Base-by-base conservation (phyloP, 2,113 vertebrate species). In the Notechis scutatus region DNA sequence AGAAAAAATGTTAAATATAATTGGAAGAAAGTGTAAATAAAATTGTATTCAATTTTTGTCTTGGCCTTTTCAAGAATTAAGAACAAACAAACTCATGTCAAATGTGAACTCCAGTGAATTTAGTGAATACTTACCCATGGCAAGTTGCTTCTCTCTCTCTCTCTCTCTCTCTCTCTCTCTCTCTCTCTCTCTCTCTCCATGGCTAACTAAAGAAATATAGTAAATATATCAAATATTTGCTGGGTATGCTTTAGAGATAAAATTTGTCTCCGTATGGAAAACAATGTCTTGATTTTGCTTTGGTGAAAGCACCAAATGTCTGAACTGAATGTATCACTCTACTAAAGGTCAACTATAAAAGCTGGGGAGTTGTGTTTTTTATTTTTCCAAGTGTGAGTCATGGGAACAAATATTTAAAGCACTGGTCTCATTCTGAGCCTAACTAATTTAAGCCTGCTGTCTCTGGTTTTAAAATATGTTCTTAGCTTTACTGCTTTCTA, bases 351-450 rank as follows among this genome's bases (percentile, higher is more conserved):
- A 91, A 52, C 85, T 96, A 91, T 94, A 95, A 92, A 95, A 94
- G 74, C 89, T 50, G 69, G 74, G n/a, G 34, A 81, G 34, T 39
- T 81, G 34, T 3, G 1, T 39, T 39, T 39, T 39, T 21, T 55
- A 89, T 81, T 91, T 64, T 39, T 64, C 90, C 87, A 94, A 69
- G 93, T 91, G 92, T 96, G 94, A 96, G 92, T 96, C 97, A 96
- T 96, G 94, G 95, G 96, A 97, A 96, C 95, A 96, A 94, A 92
- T 93, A 95, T 92, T 95, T 93, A 89, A 93, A 94, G 94, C 93
- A 86, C 93, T 88, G 90, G 93, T 88, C 57, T 92, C 93, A 91
- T 95, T 95, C 94, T 92, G 54, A 95, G 94, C 91, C 20, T 45
- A 95, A 94, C 95, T 96, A 96, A 95, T 96, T 94, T 94, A 95